phyloP scores from a whole-genome alignment of 2,797 vertebrate genomes.

The Smutsia gigantea region DNA sequence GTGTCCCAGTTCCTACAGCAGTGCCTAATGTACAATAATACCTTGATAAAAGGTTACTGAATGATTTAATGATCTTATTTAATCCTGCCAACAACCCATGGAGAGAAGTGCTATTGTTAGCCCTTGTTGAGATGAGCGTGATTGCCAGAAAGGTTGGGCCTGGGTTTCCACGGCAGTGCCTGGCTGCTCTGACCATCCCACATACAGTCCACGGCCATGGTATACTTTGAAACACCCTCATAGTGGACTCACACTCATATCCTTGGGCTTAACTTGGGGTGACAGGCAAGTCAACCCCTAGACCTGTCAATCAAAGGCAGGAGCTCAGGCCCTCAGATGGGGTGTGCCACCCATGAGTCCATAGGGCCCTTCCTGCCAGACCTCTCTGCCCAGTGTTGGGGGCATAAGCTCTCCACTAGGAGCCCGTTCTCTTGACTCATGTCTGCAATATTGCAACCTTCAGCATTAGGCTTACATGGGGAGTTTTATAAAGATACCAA shows the following conservation, averaged over 20 bases:
- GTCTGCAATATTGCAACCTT: not conserved
- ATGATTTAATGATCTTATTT: not conserved
- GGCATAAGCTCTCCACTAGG: not conserved
- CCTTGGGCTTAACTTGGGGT: not conserved
- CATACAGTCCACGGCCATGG: not conserved
- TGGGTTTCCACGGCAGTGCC: not conserved
- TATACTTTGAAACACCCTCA: not conserved
- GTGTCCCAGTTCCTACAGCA: not conserved
- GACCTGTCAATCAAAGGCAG: not conserved
- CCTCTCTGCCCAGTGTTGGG: accelerated
- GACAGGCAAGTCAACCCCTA: not conserved
- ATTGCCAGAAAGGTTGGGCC: not conserved
- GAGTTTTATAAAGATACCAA: not conserved
- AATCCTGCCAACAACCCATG: not conserved
- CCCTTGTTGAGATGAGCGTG: not conserved
- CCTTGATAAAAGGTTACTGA: not conserved
- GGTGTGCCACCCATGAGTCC: no score
- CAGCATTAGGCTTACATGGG: not conserved
- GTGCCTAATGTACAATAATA: not conserved
- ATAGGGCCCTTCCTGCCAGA: not conserved
- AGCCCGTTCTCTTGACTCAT: not conserved
- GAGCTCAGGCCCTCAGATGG: not conserved
- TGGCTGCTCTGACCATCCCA: not conserved
- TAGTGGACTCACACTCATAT: not conserved
- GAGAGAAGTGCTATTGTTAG: not conserved